A percentile compares a stretch with the other conserved stretches of the same genome.
phyloP scores from a whole-genome alignment of 2,888 invertebrate genomes.

The Gibbula magus region DNA sequence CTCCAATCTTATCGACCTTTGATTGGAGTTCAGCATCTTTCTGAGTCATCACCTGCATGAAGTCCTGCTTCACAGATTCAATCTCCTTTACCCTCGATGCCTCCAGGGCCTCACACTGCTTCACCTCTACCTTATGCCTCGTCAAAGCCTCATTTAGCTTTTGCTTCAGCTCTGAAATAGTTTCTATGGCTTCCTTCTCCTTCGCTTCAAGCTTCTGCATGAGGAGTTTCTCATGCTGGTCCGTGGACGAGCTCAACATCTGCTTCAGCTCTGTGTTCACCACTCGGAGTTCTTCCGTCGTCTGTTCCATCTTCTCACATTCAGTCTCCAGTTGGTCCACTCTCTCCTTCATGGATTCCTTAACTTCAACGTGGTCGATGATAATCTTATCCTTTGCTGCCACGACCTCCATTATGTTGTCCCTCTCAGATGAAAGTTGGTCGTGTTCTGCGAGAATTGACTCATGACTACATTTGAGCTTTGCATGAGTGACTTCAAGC shows the following conservation, averaged over 20 bases:
- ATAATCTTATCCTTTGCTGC: constrained; percentile 23
- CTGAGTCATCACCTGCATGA: constrained; percentile 17
- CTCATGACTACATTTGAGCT: constrained; percentile 13
- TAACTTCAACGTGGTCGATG: constrained; percentile 25
- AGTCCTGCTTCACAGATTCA: constrained; percentile 26
- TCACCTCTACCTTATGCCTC: not conserved
- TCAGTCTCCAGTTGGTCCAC: constrained; percentile 77
- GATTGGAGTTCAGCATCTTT: not conserved
- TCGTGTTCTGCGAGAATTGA: constrained; percentile 26
- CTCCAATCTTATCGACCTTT: not conserved
- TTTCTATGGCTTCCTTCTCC: not conserved
- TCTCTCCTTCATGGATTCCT: constrained; percentile 77
- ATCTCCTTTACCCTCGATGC: constrained; percentile 27
- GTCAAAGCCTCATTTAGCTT: constrained; percentile 1
- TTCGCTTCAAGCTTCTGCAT: constrained; percentile 16
- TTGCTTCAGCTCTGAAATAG: not conserved
- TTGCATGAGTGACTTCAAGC: not conserved
- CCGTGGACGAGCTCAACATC: constrained; percentile 51
- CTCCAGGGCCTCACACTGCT: not conserved
- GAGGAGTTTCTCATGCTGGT: constrained; percentile 43
- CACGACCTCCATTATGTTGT: constrained; percentile 19
- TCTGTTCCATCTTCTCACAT: constrained; percentile 75
- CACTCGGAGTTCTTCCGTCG: constrained; percentile 78
- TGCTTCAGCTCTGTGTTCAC: constrained; percentile 47
- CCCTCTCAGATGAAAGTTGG: constrained; percentile 8